Conservation (phyloP, 2,113 vertebrate species). For the Numenius arquata region DNA sequence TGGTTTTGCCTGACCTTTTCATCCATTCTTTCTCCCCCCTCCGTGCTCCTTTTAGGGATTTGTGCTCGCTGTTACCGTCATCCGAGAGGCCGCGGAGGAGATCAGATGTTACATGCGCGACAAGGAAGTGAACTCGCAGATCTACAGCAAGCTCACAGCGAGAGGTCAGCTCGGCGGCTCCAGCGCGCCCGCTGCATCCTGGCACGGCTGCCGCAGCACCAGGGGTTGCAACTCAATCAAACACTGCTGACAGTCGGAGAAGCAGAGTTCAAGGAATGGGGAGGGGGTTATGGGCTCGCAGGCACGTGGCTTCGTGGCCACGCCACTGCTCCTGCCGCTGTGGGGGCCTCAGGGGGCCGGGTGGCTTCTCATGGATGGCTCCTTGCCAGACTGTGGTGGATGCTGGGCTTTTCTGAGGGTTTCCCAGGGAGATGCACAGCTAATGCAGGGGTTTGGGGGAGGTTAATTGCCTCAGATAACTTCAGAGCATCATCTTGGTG, state of each 20-base stretch:
- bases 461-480: background rate
- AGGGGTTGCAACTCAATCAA: slow-evolving; percentile 10
- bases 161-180: slow-evolving; percentile 80
- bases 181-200: background rate
- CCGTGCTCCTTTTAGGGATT: slow-evolving; percentile 78
- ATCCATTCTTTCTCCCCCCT: background rate
- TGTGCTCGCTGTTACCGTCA: slow-evolving; percentile 90
- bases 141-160: slow-evolving; percentile 95
- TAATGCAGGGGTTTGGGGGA: background rate
- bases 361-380: background rate
- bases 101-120: slow-evolving; percentile 91
- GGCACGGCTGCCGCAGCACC: background rate
- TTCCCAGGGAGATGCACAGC: background rate
- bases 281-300: background rate
- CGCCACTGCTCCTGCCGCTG: background rate
- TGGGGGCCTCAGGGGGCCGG: background rate
- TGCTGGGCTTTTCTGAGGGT: background rate
- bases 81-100: slow-evolving; percentile 93
- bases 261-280: slow-evolving; percentile 3
- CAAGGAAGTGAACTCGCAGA: slow-evolving; percentile 98
- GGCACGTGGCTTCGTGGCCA: background rate
- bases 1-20: background rate
- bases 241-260: background rate
- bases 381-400: background rate
- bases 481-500: background rate